Base-by-base conservation (phyloP, 2,113 vertebrate species). In the Cebidichthys violaceus region DNA sequence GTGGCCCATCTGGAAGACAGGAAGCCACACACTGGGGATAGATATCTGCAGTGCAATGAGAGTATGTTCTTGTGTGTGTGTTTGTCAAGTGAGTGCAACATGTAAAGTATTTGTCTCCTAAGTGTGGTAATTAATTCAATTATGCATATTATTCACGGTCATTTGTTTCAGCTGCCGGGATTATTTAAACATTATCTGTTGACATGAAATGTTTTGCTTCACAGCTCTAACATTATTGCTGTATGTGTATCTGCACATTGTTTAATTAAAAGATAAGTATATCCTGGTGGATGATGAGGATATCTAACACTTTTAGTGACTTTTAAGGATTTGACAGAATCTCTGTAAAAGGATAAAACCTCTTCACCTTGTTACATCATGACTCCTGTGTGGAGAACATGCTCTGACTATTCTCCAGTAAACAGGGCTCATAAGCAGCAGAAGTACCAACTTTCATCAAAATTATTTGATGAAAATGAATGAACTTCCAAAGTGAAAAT, bases 1-100 rank as follows among this genome's bases (percentile, higher is more conserved):
- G 64, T 7, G 41, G 57, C 41, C 79, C 60, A 55, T 62, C 79
- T 84, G 70, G 70, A 70, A 60, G 60, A 70, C 59, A 31, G 64
- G 64, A 65, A n/a, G 54, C 37, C 65, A 70, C 73, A 70, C 37
- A 66, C 45, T 14, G 8, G 35, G 59, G 50, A 50, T 43, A 81
- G 50, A 43, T 55, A 81, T 75, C 22, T 75, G 65, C 17, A 64
- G 47, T 52, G 29, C 24, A 45, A 14, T 3, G 0, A 43, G 52
- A 72, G 11, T 24, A 22, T 57, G 45, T 27, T 2, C 9, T 0
- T 75, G 17, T 70, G 37, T n/a, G 20, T n/a, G 22, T 43, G 11
- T 52, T 22, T 70, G 9, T 60, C 29, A 60, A 60, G 14, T 60
- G 27, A 60, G 57, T 18, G 27, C 41, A 22, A 27, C 33, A 10